Evolutionary conservation across 1,140 invertebrate species (phyloP), one percentile per base, ranked within the genome.

Genomic region (Temnothorax nylanderi): DNA sequence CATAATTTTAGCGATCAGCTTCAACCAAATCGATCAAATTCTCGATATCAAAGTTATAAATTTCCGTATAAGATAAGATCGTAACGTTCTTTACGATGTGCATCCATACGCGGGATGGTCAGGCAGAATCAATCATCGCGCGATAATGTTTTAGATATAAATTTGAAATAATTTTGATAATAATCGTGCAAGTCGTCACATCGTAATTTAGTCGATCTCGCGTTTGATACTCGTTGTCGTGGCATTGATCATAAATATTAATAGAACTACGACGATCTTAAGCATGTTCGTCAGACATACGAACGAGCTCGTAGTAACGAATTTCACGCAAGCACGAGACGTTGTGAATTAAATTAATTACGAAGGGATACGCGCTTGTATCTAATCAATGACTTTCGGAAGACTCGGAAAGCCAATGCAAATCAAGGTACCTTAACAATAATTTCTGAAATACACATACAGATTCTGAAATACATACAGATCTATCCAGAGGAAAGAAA

Each of bases 131-230:
- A 51, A 76, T 82, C 58, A 26, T 26, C 26, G 26, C 26, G 71
- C 58, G 56, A 87, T n/a, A 75, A 75, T 47, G 54, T 64, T 56
- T 90, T 89, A 89, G 89, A 44, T 71, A 80, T 89, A 89, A 88
- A 78, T 47, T 72, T 77, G 85, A 89, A 78, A 87, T 89, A 87
- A 90, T 90, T 90, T 90, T 90, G 71, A 90, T 90, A 90, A 89
- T 89, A 87, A 90, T 89, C 71, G 60, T 77, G 87, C 88, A 75
- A 88, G 85, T 67, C 49, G 74, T 32, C 37, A 84, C 89, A 74
- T 84, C 89, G n/a, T 89, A 89, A 84, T 76, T 85, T 87, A 82
- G 62, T 47, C 26, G 60, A 49, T 44, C 32, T 80, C 82, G 75
- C 54, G 49, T 86, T 81, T 87, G 72, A 90, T 58, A 69, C 51